A percentile compares a stretch with the other conserved stretches of the same genome.
Conservation (phyloP, 2,797 vertebrate species). For the Coccyzus lansbergi region DNA sequence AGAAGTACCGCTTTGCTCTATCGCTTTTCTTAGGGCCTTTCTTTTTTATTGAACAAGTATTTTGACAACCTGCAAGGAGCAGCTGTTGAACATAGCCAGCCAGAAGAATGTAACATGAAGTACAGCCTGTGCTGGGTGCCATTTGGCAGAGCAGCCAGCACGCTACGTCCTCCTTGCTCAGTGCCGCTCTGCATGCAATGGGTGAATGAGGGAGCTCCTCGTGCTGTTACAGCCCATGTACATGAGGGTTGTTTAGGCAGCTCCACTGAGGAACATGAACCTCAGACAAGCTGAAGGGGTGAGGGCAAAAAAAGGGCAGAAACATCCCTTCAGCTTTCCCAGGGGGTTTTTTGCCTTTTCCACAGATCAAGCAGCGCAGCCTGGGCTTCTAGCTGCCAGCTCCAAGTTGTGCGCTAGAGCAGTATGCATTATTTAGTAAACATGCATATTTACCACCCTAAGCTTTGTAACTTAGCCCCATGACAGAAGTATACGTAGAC, state of each 20-base stretch:
- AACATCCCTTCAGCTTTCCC: neutral
- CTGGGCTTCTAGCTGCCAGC: neutral
- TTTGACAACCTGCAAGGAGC: neutral
- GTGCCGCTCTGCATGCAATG: accelerated
- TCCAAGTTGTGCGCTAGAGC: neutral
- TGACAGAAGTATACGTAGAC: neutral
- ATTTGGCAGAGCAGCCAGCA: accelerated
- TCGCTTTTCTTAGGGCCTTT: neutral
- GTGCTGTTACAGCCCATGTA: accelerated
- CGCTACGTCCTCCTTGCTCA: neutral
- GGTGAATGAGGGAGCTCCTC: neutral
- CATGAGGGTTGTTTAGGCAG: neutral
- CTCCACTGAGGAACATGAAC: neutral
- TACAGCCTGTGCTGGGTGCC: neutral
- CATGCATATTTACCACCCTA: neutral
- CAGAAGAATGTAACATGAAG: neutral
- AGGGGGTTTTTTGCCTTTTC: neutral
- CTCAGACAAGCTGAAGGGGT: neutral
- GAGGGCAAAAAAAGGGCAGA: neutral
- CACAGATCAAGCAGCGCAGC: neutral
- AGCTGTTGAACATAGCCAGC: neutral
- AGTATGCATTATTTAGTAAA: constrained; percentile 43
- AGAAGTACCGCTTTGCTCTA: neutral
- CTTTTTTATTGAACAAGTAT: neutral
- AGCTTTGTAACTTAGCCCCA: constrained; percentile 22